Evolutionary conservation across 2,113 vertebrate genomes (phyloP).

Genomic region (Pelodiscus sinensis): DNA sequence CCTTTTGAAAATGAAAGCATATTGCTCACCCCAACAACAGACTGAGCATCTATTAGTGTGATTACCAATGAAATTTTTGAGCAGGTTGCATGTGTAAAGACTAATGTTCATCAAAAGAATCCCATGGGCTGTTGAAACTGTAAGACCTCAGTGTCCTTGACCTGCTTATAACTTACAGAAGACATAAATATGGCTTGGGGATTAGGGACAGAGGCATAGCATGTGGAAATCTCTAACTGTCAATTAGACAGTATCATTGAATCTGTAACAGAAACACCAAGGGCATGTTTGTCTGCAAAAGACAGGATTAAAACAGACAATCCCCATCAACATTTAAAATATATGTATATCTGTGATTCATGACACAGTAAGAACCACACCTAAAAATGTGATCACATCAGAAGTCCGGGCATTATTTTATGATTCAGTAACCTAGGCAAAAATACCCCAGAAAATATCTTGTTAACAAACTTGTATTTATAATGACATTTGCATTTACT

Average conservation of each 20-base stretch:
- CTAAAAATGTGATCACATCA: conserved; percentile 36
- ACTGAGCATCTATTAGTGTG: conserved; percentile 43
- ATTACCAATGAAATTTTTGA: conserved; percentile 52
- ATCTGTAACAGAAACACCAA: conserved; percentile 63
- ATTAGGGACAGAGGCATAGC: conserved; percentile 57
- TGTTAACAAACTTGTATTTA: conserved; percentile 12
- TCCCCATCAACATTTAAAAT: conserved; percentile 40
- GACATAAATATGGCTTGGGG: conserved; percentile 56
- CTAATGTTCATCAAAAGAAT: conserved; percentile 49
- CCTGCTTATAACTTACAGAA: conserved; percentile 62
- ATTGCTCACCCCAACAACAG: conserved; percentile 19
- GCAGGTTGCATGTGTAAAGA: conserved; percentile 36
- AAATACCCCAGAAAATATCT: conserved; percentile 9
- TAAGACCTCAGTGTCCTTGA: conserved; percentile 72
- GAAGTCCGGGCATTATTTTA: conserved; percentile 44
- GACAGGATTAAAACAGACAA: conserved; percentile 61
- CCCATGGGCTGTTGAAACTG: conserved; percentile 48
- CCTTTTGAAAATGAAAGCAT: neutral
- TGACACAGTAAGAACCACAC: conserved; percentile 26
- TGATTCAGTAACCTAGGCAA: conserved; percentile 41
- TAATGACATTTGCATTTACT: conserved; percentile 27
- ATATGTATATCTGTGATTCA: conserved; percentile 50
- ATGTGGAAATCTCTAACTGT: conserved; percentile 68
- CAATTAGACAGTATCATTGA: conserved; percentile 70
- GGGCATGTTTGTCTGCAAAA: conserved; percentile 61